A percentile compares a stretch with the other conserved stretches of the same genome.
These are phyloP conservation scores for Gadopsis marmoratus DNA, from an alignment of 2,797 vertebrate species.

Conservation along the genomic window DNA sequence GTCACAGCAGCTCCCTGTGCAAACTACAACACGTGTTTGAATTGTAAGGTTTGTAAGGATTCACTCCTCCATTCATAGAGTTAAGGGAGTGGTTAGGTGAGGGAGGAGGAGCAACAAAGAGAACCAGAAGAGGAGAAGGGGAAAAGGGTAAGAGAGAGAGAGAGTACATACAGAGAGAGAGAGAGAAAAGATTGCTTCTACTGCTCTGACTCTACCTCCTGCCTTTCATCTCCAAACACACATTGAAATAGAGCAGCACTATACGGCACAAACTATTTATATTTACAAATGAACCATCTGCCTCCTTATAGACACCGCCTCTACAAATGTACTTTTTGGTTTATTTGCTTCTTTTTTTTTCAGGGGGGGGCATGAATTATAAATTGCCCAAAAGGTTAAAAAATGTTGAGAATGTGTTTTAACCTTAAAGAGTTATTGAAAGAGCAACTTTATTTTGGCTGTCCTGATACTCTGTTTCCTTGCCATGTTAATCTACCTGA, in stretches of 20 bases:
- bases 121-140: not conserved
- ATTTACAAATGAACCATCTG: conserved; percentile 45
- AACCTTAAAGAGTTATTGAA: conserved; percentile 10
- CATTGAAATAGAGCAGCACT: conserved; percentile 50
- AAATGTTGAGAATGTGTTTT: conserved; percentile 23
- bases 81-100: conserved; percentile 20
- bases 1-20: conserved; percentile 45
- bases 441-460: conserved; percentile 6
- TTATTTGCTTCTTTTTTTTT: conserved; percentile 2
- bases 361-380: conserved; percentile 30
- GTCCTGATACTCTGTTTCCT: conserved; percentile 1
- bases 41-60: conserved; percentile 58
- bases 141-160: conserved; percentile 30
- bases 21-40: conserved; percentile 55
- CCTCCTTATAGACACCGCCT: conserved; percentile 14
- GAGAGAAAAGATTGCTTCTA: conserved; percentile 71
- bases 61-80: conserved; percentile 20
- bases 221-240: conserved; percentile 58
- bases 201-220: conserved; percentile 65
- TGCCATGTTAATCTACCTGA: not conserved
- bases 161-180: conserved; percentile 17
- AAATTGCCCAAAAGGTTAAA: conserved; percentile 21
- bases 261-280: conserved; percentile 21
- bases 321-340: conserved; percentile 23
- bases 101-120: conserved; percentile 3